These are phyloP conservation scores for Pogoniulus pusillus DNA, from an alignment of 2,797 vertebrate species.

Conservation along the genomic window DNA sequence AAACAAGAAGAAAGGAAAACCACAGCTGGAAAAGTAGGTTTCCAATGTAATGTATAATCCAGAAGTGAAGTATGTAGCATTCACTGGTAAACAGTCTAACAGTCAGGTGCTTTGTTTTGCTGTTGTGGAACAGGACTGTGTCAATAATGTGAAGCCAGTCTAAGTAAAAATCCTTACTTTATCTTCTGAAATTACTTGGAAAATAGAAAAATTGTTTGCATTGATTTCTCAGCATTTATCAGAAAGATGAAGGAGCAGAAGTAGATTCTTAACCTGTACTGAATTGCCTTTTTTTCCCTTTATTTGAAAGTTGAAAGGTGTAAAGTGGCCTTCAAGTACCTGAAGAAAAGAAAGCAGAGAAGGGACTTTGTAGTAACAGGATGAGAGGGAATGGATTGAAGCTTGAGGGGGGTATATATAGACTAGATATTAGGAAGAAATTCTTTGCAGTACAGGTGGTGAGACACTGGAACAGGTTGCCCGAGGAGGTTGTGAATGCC, in stretches of 20 bases:
- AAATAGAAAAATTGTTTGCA: not conserved
- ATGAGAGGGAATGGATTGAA: no score
- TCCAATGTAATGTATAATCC: not conserved
- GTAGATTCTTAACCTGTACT: not conserved
- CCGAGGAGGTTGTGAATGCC: no score
- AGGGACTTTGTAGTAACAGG: no score
- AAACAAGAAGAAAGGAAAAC: constrained; percentile 81
- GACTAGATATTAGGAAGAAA: no score
- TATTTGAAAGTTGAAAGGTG: not conserved
- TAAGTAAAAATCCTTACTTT: not conserved
- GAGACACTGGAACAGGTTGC: no score
- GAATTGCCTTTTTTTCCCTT: not conserved
- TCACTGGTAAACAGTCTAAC: not conserved
- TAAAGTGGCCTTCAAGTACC: not conserved
- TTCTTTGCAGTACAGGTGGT: no score
- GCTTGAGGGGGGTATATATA: no score
- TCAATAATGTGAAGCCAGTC: not conserved
- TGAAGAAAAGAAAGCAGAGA: no score
- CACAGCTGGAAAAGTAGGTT: constrained; percentile 80
- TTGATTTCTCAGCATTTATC: not conserved
- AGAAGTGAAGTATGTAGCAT: not conserved
- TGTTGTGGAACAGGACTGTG: not conserved
- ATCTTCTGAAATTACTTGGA: not conserved
- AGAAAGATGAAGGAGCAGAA: not conserved
- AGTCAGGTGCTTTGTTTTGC: not conserved